Base-by-base conservation (phyloP, 2,797 vertebrate species). In the Dicrostonyx torquatus region DNA sequence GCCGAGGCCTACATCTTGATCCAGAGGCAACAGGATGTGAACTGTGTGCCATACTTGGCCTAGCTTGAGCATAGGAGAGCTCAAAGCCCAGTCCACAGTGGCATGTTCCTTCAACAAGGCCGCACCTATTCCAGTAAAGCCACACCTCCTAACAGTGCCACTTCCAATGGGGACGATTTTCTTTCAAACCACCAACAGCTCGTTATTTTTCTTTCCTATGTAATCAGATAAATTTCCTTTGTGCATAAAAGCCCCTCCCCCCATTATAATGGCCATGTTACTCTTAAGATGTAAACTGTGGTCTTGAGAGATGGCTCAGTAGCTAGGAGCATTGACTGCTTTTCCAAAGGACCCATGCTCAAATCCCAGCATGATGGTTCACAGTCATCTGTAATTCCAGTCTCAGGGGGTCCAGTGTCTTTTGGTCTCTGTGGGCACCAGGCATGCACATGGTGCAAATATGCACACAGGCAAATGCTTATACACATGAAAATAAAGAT, bases 161-260 rank as follows among this genome's bases (percentile, higher is more conserved):
- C 37, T 73, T 40, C 22, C 37, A 43, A 0, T 26, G 70, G 11
- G 70, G 22, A 17, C 20, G 11, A 26, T 26, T 43, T 73, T 43
- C 40, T 43, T 73, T 73, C 22, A 73, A 43, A 73, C 37, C 5
- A 43, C 37, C 37, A 72, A 72, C 37, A 73, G 22, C 70, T 43
- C 62, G 10, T 86, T 96, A 53, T 72, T 20, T 90, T 86, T 43
- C 50, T 84, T 89, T 72, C 24, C 68, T 90, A 8, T 29, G 68
- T 92, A 60, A 62, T 90, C 20, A 73, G 78, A 24, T 86, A 40
- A 45, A 82, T 92, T 92, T 85, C 68, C 72, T 91, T 76, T 58
- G 9, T 62, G 34, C 82, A 24, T 94, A 58, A 86, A 88, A 82
- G 48, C 12, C 84, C 70, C 17, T 50, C 8, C n/a, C 78, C 68